Base-by-base conservation (phyloP, 2,888 invertebrate genomes). In the Dicyrtomina minuta region DNA sequence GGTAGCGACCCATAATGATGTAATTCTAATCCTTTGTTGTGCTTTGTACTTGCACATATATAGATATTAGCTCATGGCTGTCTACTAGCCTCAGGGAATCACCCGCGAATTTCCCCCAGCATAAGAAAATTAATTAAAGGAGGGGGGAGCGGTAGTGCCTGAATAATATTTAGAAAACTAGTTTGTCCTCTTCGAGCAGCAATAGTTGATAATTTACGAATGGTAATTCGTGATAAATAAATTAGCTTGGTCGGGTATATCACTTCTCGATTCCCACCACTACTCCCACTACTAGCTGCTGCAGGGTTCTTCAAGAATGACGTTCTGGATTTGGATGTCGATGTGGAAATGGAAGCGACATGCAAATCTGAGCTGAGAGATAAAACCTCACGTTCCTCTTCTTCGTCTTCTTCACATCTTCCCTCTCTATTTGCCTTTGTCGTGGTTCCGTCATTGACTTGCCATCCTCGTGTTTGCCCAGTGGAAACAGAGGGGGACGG, bases 81-180 rank as follows among this genome's bases (percentile, higher is more conserved):
- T n/a, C n/a, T n/a, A n/a, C n/a, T n/a, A n/a, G n/a, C n/a, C n/a
- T n/a, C n/a, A 58, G 39, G 15, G n/a, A 33, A 39, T 58, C 49
- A 44, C 66, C 56, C 15, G 20, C 17, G 55, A 44, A 73, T 39
- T 43, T 73, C 71, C 53, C 56, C 61, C 27, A 73, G 33, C 17
- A 71, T 64, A 12, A 73, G 62, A 27, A 71, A 73, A 43, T 73
- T 46, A 44, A 71, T 60, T 27, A 71, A 56, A 24, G 20, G 10
- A 22, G 49, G 10, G 41, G 73, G 73, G 26, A 73, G 27, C 10
- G 71, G 71, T 10, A 73, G 60, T 46, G 41, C 20, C 13, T 24
- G 12, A n/a, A 74, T 22, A 4, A 43, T 17, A 20, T 15, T 59
- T 12, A 46, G 39, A 61, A 74, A 72, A 51, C 68, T 72, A n/a